Evolutionary conservation across 1,140 invertebrate genomes (phyloP).

Genomic region (Penaeus vannamei): DNA sequence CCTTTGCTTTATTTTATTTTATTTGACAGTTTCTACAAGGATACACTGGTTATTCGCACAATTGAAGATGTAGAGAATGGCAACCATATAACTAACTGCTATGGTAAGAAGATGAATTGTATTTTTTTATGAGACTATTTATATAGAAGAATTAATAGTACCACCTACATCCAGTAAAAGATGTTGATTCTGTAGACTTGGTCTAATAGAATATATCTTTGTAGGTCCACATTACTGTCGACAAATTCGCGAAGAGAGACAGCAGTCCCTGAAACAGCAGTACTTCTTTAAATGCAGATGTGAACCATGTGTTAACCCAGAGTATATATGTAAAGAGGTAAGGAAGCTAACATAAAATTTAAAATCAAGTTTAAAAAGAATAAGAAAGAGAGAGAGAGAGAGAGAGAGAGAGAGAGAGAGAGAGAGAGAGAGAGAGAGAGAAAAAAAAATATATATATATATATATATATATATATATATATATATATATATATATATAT

Average conservation of each 20-base stretch:
- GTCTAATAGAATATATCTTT: not conserved
- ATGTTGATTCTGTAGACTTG: not conserved
- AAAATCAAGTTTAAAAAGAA: too few relatives aligned
- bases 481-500: too few relatives aligned
- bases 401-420: too few relatives aligned
- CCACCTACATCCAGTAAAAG: not conserved
- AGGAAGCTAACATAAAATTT: too few relatives aligned
- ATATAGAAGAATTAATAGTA: not conserved
- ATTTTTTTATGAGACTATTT: not conserved
- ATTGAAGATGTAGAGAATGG: conserved; percentile 75
- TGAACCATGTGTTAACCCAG: conserved; percentile 74
- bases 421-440: too few relatives aligned
- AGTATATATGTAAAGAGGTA: conserved; percentile 70
- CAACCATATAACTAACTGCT: conserved; percentile 82
- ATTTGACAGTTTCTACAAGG: conserved; percentile 75
- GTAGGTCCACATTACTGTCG: conserved; percentile 78
- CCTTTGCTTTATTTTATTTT: not conserved
- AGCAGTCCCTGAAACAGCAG: conserved; percentile 77
- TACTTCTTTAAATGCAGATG: conserved; percentile 83
- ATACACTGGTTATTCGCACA: conserved; percentile 76
- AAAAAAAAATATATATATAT: too few relatives aligned
- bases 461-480: too few relatives aligned
- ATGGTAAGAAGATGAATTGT: conserved; percentile 73
- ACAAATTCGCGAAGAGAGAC: conserved; percentile 76
- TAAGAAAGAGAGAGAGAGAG: too few relatives aligned